These are phyloP conservation scores for Bufo gargarizans DNA, from an alignment of 2,113 vertebrate species.

Conservation along the genomic window DNA sequence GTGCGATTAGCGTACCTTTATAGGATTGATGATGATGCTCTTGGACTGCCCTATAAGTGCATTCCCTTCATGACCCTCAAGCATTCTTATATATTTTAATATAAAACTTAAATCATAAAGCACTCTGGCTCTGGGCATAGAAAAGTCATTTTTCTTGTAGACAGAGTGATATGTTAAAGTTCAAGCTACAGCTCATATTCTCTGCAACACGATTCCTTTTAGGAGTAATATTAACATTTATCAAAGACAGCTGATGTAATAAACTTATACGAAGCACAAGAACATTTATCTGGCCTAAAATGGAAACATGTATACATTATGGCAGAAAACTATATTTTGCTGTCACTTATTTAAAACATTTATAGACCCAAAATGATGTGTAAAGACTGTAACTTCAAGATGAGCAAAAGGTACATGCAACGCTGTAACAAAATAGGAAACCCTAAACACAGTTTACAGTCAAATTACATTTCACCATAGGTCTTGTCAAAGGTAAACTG, in stretches of 20 bases:
- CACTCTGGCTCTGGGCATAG: not conserved
- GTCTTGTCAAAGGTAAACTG: not conserved
- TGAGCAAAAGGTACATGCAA: not conserved
- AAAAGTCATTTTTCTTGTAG: not conserved
- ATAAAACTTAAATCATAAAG: not conserved
- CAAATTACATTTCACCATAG: not conserved
- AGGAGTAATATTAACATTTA: conserved; percentile 3
- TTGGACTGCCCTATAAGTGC: not conserved
- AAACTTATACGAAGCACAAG: not conserved
- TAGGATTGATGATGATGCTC: not conserved
- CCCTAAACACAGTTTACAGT: not conserved
- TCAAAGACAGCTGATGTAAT: not conserved
- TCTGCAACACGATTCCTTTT: not conserved
- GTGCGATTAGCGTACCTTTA: not conserved
- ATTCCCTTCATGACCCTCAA: not conserved
- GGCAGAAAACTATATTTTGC: not conserved
- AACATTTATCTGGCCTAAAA: not conserved
- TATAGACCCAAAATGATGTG: not conserved
- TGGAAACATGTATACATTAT: not conserved
- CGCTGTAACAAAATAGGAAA: not conserved
- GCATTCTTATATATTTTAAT: not conserved
- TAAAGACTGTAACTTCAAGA: not conserved
- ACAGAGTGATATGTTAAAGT: not conserved
- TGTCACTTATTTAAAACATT: not conserved
- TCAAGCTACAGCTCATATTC: conserved; percentile 9